phyloP scores from a whole-genome alignment of 2,888 invertebrate species.

The Apoda limacodes region DNA sequence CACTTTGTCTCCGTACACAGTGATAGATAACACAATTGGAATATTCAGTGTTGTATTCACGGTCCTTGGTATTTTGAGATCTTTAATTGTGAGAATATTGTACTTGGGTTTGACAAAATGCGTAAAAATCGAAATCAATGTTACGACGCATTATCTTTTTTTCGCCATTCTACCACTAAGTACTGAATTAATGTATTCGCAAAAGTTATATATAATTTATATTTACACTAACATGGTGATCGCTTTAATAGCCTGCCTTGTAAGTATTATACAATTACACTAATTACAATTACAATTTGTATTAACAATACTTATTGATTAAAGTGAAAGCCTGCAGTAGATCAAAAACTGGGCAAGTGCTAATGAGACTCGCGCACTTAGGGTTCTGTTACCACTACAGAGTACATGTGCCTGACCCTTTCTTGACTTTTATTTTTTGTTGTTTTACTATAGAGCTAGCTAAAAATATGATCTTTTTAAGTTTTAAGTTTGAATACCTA shows the following conservation, averaged over 20 bases:
- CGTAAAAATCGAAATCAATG: conserved; percentile 23
- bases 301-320: too few species aligned
- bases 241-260: conserved; percentile 28
- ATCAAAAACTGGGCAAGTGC: too few species aligned
- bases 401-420: too few species aligned
- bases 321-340: too few species aligned
- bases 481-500: too few species aligned
- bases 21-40: conserved; percentile 44
- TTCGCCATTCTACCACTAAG: conserved; percentile 38
- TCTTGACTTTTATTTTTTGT: too few species aligned
- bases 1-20: conserved; percentile 36
- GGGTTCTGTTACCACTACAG: too few species aligned
- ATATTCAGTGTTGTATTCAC: conserved; percentile 36
- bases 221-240: conserved; percentile 34
- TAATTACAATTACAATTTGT: too few species aligned
- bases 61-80: conserved; percentile 30
- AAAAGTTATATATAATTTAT: conserved; percentile 35
- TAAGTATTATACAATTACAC: too few species aligned
- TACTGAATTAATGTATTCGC: conserved; percentile 35
- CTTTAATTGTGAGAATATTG: conserved; percentile 34
- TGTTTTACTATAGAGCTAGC: too few species aligned
- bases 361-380: too few species aligned
- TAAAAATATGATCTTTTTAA: too few species aligned
- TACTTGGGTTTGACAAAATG: conserved; percentile 29
- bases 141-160: conserved; percentile 32